Evolutionary conservation across 1,140 invertebrate genomes (phyloP), one percentile per base, ranked within the genome.

Genomic region (Amyelois transitella): DNA sequence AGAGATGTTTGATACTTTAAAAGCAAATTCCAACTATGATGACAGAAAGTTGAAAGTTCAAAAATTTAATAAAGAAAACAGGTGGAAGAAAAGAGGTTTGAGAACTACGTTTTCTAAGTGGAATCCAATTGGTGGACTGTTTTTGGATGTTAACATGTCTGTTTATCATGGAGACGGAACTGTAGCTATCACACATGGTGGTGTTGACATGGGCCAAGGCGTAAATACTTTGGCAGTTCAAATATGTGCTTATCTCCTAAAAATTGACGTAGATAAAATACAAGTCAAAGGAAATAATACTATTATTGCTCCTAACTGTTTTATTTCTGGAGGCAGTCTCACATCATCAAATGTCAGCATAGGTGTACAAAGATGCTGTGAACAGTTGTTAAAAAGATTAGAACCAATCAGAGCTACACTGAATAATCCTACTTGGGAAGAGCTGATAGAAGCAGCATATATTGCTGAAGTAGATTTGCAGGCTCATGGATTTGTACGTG

Each of bases 141-240:
- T 90, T 50, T 92, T 88, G 52, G 89, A 91, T 57, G 90, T 91
- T 0, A 87, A 91, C 19, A 88, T 96, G 6, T 91, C 93, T 0
- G 91, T 96, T 43, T 95, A 92, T 80, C 91, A 92, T 32, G 82
- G 87, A 2, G 95, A 96, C 86, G 95, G 95, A 4, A 93, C 93
- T 0, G 93, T 96, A 1, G 89, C 91, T 0, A 89, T 96, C 25
- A 87, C 90, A 6, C 94, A 95, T 69, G 93, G 92, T 43, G 95
- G 95, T 21, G 91, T 96, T 44, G 95, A 97, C 90, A 93, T 93
- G 78, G 95, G 95, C 6, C 95, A 96, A 89, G 95, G 95, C 8
- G 91, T 96, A 50, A 94, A 92, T 62, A 92, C 91, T 0, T 82
- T 94, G 92, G 91, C 93, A 0, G 91, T 91, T 45, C 95, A 96